These are phyloP conservation scores for Harmothoe impar DNA, from an alignment of 2,888 invertebrate genomes.

Conservation along the genomic window DNA sequence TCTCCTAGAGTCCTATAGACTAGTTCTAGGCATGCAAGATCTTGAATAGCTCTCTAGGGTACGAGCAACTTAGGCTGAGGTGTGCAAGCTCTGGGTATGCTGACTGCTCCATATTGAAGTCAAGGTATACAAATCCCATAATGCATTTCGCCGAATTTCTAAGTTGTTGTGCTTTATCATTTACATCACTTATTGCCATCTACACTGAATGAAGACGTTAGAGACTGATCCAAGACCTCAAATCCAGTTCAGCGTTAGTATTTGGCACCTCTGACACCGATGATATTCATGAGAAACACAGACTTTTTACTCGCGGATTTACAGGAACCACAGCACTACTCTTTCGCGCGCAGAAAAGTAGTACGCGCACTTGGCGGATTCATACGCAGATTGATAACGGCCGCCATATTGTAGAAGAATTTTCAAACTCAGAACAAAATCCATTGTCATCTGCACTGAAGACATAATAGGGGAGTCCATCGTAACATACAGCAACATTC, in stretches of 20 bases:
- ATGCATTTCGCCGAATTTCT: constrained; percentile 62
- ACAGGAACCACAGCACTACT: constrained; percentile 38
- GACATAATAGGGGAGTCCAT: neutral
- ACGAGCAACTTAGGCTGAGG: no score
- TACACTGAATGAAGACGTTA: neutral
- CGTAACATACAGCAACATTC: neutral
- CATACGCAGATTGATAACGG: constrained; percentile 76
- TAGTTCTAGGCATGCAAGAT: no score
- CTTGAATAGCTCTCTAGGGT: no score
- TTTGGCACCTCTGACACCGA: neutral
- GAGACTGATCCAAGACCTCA: neutral
- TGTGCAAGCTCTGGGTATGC: no score
- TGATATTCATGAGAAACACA: neutral
- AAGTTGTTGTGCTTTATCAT: constrained; percentile 23
- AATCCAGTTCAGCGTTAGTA: no score
- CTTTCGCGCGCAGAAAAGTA: constrained; percentile 14
- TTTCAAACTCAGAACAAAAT: constrained; percentile 71
- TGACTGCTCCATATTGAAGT: constrained; percentile 60
- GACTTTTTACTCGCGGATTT: constrained; percentile 27
- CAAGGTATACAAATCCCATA: constrained; percentile 71
- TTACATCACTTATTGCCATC: neutral
- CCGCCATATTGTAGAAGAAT: constrained; percentile 78
- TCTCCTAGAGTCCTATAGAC: no score
- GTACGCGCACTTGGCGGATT: constrained; percentile 68
- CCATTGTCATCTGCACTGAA: constrained; percentile 76